Base-by-base conservation (phyloP, 2,113 vertebrate species). In the Rostratula benghalensis region DNA sequence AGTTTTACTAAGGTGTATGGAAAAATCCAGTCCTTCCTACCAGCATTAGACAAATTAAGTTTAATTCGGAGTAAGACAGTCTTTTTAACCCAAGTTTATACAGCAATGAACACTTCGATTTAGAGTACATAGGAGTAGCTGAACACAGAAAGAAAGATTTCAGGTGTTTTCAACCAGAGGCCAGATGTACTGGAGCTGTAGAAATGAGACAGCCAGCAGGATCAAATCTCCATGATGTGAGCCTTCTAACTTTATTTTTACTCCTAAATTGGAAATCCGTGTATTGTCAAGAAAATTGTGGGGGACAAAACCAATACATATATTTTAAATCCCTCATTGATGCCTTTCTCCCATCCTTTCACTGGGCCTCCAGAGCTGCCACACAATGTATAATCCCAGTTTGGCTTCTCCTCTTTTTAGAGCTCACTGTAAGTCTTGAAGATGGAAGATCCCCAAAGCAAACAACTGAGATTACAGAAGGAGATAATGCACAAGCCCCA, bases 401-500 rank as follows among this genome's bases (percentile, higher is more conserved):
- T 95, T 73, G 87, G 90, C 80, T 96, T 95, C 96, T 98, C 95
- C 88, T 97, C 88, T 95, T 93, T 96, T 96, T 76, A 90, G 95
- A 97, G 89, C 77, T 95, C 95, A 96, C 85, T 92, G 94, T 88
- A 96, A 96, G 94, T 97, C 97, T 88, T 96, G 93, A 95, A 98
- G 97, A 90, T 33, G 90, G 96, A 98, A 98, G 96, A 93, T 97
- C 85, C 89, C 94, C 93, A 95, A 98, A 98, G 97, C 91, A 97
- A 96, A 98, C 97, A 97, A 96, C 96, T 96, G 97, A 97, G 98
- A 98, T 98, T 98, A 98, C 43, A 97, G 97, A 94, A 95, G 97
- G 96, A 97, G 97, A 97, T 94, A 97, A 97, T 85, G 97, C 96
- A 61, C 89, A 95, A 97, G 96, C 91, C 94, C 97, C 93, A 87